A percentile compares a stretch with the other conserved stretches of the same genome.
Evolutionary conservation across 2,797 vertebrate species (phyloP).

Genomic region (Cyprinodon diabolis): DNA sequence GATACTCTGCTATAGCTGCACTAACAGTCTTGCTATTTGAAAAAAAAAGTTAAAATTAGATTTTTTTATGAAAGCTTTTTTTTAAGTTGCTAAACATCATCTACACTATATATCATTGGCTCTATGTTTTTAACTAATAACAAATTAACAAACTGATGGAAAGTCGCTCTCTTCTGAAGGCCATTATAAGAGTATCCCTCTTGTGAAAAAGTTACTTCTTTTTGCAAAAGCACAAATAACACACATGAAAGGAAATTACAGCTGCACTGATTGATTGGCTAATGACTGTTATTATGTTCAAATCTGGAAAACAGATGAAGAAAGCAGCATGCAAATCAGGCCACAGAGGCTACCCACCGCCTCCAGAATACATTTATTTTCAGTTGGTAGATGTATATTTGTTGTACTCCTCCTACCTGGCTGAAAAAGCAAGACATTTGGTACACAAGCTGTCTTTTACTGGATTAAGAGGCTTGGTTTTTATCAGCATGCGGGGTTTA

Average conservation of each 20-base stretch:
- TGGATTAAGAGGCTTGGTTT: conserved; percentile 15
- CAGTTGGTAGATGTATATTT: conserved; percentile 23
- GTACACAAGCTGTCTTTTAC: not conserved
- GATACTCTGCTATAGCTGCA: conserved; percentile 5
- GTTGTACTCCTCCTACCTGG: conserved; percentile 17
- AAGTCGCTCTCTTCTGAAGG: conserved; percentile 17
- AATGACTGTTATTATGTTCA: conserved; percentile 42
- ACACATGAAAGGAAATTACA: conserved; percentile 34
- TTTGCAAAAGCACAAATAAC: conserved; percentile 13
- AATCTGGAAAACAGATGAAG: conserved; percentile 34
- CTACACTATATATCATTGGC: conserved; percentile 9
- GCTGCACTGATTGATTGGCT: conserved; percentile 47
- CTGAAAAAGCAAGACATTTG: conserved; percentile 28
- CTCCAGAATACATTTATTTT: conserved; percentile 25
- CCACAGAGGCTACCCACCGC: conserved; percentile 34
- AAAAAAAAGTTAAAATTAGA: conserved; percentile 39
- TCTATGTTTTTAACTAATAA: conserved; percentile 28
- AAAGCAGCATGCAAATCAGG: conserved; percentile 49
- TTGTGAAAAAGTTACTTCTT: conserved; percentile 21
- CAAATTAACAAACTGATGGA: conserved; percentile 3
- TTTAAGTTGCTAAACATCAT: conserved; percentile 38
- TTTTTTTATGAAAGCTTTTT: conserved; percentile 35
- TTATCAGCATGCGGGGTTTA: conserved; percentile 6
- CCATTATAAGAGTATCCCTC: not conserved
- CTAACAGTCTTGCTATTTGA: conserved; percentile 23